These are phyloP conservation scores for Bos javanicus DNA, from an alignment of 2,113 vertebrate species.

Conservation along the genomic window DNA sequence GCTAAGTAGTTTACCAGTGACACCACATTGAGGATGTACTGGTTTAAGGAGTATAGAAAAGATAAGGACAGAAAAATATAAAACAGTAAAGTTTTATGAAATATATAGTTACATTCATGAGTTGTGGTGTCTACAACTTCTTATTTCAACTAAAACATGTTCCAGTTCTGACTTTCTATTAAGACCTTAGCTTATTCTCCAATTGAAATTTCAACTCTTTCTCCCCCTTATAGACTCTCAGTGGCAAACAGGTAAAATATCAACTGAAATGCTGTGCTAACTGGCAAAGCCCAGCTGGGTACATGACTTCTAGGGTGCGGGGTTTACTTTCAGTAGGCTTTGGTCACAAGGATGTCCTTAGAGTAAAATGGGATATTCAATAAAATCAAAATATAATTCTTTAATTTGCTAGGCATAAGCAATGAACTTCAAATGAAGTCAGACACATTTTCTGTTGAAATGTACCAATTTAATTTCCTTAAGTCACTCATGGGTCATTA, in stretches of 20 bases:
- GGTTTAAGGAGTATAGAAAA: neutral
- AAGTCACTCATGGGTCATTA: conserved; percentile 68
- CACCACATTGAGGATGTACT: neutral
- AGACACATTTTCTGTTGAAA: conserved; percentile 57
- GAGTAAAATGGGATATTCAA: conserved; percentile 74
- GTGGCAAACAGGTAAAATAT: conserved; percentile 27
- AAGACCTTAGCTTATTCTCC: conserved; percentile 11
- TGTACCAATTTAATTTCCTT: conserved; percentile 51
- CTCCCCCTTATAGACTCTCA: conserved; percentile 1
- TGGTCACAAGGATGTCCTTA: conserved; percentile 72
- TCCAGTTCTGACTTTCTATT: neutral
- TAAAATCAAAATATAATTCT: conserved; percentile 73
- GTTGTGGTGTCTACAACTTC: neutral
- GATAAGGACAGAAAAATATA: neutral
- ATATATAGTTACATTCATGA: neutral
- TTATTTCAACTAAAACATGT: neutral
- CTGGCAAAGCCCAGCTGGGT: conserved; percentile 30
- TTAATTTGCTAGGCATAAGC: conserved; percentile 33
- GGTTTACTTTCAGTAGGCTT: conserved; percentile 67
- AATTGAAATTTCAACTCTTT: conserved; percentile 46
- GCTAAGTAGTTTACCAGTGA: neutral
- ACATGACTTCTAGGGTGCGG: conserved; percentile 69
- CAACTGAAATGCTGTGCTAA: conserved; percentile 43
- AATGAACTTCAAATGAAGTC: conserved; percentile 66
- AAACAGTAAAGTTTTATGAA: neutral